Evolutionary conservation across 2,888 invertebrate genomes (phyloP).

Genomic region (Papilio protenor): DNA sequence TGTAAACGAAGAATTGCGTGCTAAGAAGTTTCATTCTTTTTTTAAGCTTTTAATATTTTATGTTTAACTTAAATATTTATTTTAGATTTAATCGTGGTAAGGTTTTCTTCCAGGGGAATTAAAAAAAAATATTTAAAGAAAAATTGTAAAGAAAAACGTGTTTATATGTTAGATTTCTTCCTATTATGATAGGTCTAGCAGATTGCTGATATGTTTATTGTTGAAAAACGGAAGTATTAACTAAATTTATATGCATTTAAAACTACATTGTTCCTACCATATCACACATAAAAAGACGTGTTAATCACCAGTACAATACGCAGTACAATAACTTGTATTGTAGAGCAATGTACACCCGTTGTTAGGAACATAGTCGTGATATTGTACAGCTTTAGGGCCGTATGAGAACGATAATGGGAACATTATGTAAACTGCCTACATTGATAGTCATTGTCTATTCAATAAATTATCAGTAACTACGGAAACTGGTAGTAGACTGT

Average conservation of each 20-base stretch:
- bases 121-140: background rate
- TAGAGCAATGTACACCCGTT: conserved; percentile 14
- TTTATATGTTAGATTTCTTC: background rate
- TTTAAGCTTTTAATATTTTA: background rate
- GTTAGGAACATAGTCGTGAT: conserved; percentile 27
- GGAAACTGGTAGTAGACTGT: background rate
- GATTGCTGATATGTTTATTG: background rate
- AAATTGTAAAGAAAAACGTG: background rate
- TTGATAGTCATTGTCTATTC: conserved; percentile 26
- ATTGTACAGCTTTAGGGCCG: conserved; percentile 15
- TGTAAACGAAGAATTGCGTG: background rate
- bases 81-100: background rate
- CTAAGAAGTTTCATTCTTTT: background rate
- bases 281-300: background rate
- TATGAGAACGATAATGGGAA: conserved; percentile 26
- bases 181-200: background rate
- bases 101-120: background rate
- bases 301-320: background rate
- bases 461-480: conserved; percentile 23
- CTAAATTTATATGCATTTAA: background rate
- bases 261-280: background rate
- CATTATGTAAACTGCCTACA: conserved; percentile 35
- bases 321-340: conserved; percentile 1
- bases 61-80: background rate
- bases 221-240: background rate